These are phyloP conservation scores for Diachrysia chrysitis DNA, from an alignment of 2,888 invertebrate species.

Conservation along the genomic window DNA sequence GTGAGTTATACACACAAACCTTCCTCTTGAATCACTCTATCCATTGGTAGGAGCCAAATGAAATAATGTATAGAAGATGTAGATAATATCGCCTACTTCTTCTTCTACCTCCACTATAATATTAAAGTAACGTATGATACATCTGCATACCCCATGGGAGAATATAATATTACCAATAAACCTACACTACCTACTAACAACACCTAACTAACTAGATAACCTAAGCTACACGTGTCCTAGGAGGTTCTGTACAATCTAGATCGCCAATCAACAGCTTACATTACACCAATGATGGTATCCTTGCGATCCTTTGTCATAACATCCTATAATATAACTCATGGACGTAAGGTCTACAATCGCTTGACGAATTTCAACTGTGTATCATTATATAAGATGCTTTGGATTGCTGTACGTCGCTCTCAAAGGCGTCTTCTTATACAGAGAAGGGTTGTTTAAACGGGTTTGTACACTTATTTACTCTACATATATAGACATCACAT, in stretches of 20 bases:
- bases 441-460: not conserved
- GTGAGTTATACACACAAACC: too few relatives aligned
- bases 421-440: not conserved
- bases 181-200: not conserved
- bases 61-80: too few relatives aligned
- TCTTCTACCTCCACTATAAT: not conserved
- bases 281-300: not conserved
- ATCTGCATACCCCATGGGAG: not conserved
- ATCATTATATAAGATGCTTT: not conserved
- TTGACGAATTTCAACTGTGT: not conserved
- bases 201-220: not conserved
- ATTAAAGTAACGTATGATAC: too few relatives aligned
- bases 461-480: not conserved
- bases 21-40: too few relatives aligned
- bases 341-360: not conserved
- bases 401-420: not conserved
- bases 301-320: not conserved
- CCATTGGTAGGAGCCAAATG: too few relatives aligned
- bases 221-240: not conserved
- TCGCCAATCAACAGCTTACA: slow-evolving; percentile 5
- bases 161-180: not conserved
- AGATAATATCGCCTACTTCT: not conserved
- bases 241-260: not conserved
- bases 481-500: too few relatives aligned
- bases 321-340: not conserved